A percentile compares a stretch with the other conserved stretches of the same genome.
phyloP scores from a whole-genome alignment of 2,113 vertebrate genomes.

The Ctenomys sociabilis region DNA sequence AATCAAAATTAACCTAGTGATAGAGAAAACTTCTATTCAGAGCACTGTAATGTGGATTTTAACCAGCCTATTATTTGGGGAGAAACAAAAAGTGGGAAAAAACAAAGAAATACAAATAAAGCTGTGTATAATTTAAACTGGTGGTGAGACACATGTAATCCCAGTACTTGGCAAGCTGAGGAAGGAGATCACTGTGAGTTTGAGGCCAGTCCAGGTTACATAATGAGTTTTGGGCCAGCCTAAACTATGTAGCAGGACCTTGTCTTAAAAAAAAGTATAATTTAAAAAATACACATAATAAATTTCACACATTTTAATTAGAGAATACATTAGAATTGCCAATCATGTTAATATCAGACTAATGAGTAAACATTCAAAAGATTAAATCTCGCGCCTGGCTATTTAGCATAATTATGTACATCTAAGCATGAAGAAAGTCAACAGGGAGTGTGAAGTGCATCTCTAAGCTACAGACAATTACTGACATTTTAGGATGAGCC shows the following conservation, averaged over 20 bases:
- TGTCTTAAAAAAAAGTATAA: not conserved
- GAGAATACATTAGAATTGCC: not conserved
- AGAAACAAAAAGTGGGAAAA: not conserved
- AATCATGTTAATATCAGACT: not conserved
- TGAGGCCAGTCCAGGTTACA: not conserved
- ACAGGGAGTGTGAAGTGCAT: not conserved
- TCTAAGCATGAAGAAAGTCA: not conserved
- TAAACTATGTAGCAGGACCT: not conserved
- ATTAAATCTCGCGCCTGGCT: not conserved
- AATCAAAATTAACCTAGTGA: conserved; percentile 87
- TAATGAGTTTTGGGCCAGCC: not conserved
- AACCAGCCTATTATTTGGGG: not conserved
- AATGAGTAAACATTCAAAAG: conserved; percentile 37
- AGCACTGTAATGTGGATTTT: conserved; percentile 18
- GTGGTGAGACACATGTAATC: not conserved
- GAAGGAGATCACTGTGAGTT: not conserved
- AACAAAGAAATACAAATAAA: not conserved
- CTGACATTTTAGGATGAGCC: not conserved
- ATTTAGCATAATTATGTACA: not conserved
- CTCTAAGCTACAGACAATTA: not conserved
- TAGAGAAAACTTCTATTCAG: conserved; percentile 73
- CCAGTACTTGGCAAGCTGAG: not conserved
- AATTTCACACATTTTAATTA: not conserved
- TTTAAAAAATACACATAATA: not conserved
- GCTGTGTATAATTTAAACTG: not conserved